Evolutionary conservation across 2,888 invertebrate species (phyloP), one percentile per base, ranked within the genome.

Genomic region (Scotopteryx bipunctaria): DNA sequence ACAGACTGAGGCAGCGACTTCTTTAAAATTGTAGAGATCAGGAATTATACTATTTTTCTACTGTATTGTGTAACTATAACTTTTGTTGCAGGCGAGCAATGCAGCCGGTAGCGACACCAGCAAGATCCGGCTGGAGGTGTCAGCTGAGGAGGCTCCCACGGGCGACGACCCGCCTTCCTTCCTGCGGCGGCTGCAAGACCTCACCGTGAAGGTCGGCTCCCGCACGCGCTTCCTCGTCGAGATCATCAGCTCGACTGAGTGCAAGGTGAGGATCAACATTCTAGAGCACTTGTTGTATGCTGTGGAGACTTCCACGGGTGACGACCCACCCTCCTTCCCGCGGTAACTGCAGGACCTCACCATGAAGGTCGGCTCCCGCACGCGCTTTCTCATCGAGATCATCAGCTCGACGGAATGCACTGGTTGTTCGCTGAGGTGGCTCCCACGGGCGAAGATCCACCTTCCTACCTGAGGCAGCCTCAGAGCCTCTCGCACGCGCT

Each of bases 161-260:
- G 93, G 94, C 41, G 94, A 94, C 55, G 94, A 94, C 81, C 95
- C 95, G 5, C 98, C 98, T 15, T 91, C 94, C 61, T 97, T 98
- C 86, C 90, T 97, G 56, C 92, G 97, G 55, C 92, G 96, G 57
- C 93, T 98, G 43, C 95, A 94, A 73, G 97, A 98, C 84, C 93
- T 97, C 44, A 94, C 95, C 8, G 97, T 96, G 54, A 97, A 97
- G 90, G 97, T 98, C 72, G 97, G 97, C 72, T 96, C 96, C 32
- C 92, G 97, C 70, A 95, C 96, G 0, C 91, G 97, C 66, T 94
- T 97, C 72, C 92, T 97, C 37, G 95, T 96, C 37, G 97, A 97
- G 86, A 95, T 97, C 59, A 91, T 94, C 74, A 96, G 95, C 83
- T 92, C 94, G 40, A 93, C 94, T 35, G 95, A 95, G 76, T 92